Evolutionary conservation across 2,797 vertebrate genomes (phyloP), one percentile per base, ranked within the genome.

Genomic region (Gastrophryne carolinensis): DNA sequence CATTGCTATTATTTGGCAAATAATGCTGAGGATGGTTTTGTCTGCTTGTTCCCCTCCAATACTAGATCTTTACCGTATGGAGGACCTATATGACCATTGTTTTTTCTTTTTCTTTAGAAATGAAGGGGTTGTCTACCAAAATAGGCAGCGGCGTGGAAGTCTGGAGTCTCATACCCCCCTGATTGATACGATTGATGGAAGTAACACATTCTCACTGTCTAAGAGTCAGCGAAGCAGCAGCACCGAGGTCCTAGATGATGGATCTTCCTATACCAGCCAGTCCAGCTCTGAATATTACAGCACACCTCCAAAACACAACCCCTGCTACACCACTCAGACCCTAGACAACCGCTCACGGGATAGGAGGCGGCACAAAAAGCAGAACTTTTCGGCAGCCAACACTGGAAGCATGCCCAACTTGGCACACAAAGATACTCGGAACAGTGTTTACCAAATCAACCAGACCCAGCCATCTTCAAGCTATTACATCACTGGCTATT

Each of bases 371-470:
- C 93, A 94, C 3, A 92, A 91, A 83, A 95, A 95, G 63, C 92
- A 91, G 17, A 90, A 91, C 19, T 71, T 89, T 27, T 86, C 87
- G 0, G 92, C 97, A 1, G 92, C 94, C 7, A 95, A 80, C 83
- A 94, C 96, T 0, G 97, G 97, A 8, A 99, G 97, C 81, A 98
- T 99, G 97, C 97, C 97, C 15, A 98, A 98, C 82, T 87, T 99
- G 37, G 92, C 94, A 4, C 94, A 94, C 26, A 91, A 92, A 7
- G 95, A 98, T 3, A 3, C 81, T 29, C 89, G 90, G 57, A 89
- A 90, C 11, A 86, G 92, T 0, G 67, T 83, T 79, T 91, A 91
- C 81, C 87, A 90, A 53, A 89, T 89, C 15, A 87, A 24, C 4
- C 84, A 85, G 23, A 90, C 91, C 12, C 94, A 93, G 24, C 89